phyloP scores from a whole-genome alignment of 2,113 vertebrate genomes.

The Myotis brandtii region DNA sequence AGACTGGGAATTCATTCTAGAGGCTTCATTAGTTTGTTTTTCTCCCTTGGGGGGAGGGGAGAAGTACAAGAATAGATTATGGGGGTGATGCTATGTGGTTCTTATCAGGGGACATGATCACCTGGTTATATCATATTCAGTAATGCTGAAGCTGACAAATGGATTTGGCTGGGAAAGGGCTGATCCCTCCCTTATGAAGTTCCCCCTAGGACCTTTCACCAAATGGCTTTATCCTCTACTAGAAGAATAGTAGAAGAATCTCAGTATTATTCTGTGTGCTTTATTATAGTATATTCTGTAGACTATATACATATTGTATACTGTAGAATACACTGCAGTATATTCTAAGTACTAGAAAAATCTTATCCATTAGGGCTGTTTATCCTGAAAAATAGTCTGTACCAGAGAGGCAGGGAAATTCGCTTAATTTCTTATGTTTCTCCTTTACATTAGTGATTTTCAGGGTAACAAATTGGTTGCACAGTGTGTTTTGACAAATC shows the following conservation, averaged over 20 bases:
- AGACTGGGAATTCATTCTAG: neutral
- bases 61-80: neutral
- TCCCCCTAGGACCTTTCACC: neutral
- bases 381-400: conserved; percentile 24
- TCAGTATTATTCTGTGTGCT: neutral
- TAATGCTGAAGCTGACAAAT: neutral
- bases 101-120: neutral
- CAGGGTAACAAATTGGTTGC: neutral
- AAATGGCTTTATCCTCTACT: conserved; percentile 8
- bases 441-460: conserved; percentile 44
- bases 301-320: neutral
- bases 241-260: neutral
- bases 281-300: neutral
- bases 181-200: neutral
- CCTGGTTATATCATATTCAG: neutral
- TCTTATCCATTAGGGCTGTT: neutral
- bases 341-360: neutral
- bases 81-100: neutral
- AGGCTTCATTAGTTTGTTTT: neutral
- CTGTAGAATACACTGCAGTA: neutral
- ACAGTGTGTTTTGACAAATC: neutral
- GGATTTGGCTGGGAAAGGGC: neutral
- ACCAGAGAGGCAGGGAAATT: conserved; percentile 23
- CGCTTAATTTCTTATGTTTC: conserved; percentile 44
- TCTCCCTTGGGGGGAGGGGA: neutral